Evolutionary conservation across 2,888 invertebrate species (phyloP).

Genomic region (Sesia bembeciformis): DNA sequence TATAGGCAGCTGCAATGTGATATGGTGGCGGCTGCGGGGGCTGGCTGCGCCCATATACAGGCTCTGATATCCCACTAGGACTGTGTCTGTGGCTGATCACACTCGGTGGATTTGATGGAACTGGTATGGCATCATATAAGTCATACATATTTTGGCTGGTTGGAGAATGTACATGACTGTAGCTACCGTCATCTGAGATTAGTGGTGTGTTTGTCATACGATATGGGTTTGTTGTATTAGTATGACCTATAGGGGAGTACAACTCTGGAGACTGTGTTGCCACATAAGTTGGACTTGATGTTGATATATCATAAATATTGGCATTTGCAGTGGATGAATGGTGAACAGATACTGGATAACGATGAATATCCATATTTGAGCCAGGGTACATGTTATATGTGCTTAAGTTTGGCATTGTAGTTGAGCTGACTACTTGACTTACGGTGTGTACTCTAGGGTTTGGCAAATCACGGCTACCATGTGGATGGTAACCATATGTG

Average conservation of each 20-base stretch:
- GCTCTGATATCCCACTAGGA: conserved; percentile 49
- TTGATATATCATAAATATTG: conserved; percentile 47
- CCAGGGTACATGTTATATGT: conserved; percentile 47
- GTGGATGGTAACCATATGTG: conserved; percentile 55
- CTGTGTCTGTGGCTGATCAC: conserved; percentile 54
- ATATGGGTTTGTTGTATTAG: conserved; percentile 65
- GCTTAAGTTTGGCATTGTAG: conserved; percentile 67
- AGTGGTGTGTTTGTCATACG: conserved; percentile 67
- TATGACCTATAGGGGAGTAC: conserved; percentile 66
- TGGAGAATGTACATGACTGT: conserved; percentile 58
- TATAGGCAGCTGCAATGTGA: conserved; percentile 87
- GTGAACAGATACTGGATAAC: conserved; percentile 39
- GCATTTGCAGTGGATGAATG: conserved; percentile 45
- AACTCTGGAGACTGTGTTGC: conserved; percentile 62
- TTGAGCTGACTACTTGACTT: conserved; percentile 63
- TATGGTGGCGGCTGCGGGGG: conserved; percentile 85
- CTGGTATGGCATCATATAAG: conserved; percentile 60
- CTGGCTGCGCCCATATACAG: conserved; percentile 56
- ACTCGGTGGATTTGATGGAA: conserved; percentile 53
- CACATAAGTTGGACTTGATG: conserved; percentile 60
- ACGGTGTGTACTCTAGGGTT: conserved; percentile 59
- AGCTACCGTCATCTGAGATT: conserved; percentile 65
- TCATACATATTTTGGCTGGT: conserved; percentile 66
- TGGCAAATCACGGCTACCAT: conserved; percentile 43
- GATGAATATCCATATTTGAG: conserved; percentile 37